Evolutionary conservation across 2,113 vertebrate species (phyloP).

Genomic region (Chaetura pelagica): DNA sequence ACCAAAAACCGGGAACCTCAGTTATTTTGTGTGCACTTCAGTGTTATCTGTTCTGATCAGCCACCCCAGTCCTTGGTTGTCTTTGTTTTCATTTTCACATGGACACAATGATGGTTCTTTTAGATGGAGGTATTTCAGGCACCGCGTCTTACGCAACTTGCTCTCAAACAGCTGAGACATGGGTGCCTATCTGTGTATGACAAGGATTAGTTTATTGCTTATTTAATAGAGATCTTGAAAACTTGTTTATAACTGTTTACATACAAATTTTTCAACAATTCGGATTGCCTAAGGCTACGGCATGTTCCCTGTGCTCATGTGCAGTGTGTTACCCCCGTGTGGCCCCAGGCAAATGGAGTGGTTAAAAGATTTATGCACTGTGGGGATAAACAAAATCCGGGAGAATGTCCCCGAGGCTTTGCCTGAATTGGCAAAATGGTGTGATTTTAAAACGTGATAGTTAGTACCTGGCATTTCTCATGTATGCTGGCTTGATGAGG

Average conservation of each 20-base stretch:
- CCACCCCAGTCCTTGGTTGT: slow-evolving; percentile 26
- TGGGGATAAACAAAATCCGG: slow-evolving; percentile 65
- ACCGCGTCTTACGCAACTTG: slow-evolving; percentile 57
- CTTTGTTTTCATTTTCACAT: slow-evolving; percentile 70
- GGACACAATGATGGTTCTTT: slow-evolving; percentile 64
- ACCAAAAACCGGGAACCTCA: neutral
- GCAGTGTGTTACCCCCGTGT: slow-evolving; percentile 30
- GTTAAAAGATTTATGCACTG: slow-evolving; percentile 63
- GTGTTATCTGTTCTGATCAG: slow-evolving; percentile 50
- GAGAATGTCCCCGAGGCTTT: slow-evolving; percentile 54
- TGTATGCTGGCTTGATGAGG: neutral
- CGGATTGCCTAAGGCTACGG: slow-evolving; percentile 53
- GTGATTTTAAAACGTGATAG: slow-evolving; percentile 36
- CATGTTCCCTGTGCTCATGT: slow-evolving; percentile 26
- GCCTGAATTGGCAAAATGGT: slow-evolving; percentile 46
- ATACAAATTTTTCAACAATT: slow-evolving; percentile 69
- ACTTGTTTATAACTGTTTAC: slow-evolving; percentile 73
- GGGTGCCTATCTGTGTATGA: slow-evolving; percentile 73
- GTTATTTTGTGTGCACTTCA: slow-evolving; percentile 22
- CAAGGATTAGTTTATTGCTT: slow-evolving; percentile 74
- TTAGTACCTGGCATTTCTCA: slow-evolving; percentile 31
- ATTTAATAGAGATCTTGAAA: slow-evolving; percentile 71
- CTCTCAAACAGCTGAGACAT: slow-evolving; percentile 62
- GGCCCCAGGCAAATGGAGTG: slow-evolving; percentile 69
- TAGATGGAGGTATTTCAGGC: slow-evolving; percentile 66